These are phyloP conservation scores for Acipenser oxyrinchus DNA, from an alignment of 2,797 vertebrate genomes.

Conservation along the genomic window DNA sequence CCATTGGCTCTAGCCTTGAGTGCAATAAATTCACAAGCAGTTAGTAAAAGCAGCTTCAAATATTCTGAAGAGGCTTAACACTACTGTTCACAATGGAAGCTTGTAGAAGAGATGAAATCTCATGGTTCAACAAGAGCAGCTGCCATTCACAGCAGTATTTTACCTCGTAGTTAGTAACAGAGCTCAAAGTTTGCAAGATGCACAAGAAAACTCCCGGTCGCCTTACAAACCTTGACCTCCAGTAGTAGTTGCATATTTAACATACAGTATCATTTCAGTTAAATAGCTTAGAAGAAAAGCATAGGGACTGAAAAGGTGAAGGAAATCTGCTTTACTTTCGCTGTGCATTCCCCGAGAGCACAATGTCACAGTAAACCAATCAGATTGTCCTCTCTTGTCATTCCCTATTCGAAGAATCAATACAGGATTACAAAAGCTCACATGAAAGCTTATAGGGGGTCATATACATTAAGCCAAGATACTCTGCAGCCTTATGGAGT, in stretches of 20 bases:
- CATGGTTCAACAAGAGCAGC: constrained; percentile 65
- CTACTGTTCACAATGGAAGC: constrained; percentile 93
- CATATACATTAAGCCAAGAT: constrained; percentile 82
- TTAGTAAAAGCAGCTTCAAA: constrained; percentile 45
- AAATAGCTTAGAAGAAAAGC: constrained; percentile 66
- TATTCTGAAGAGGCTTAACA: constrained; percentile 73
- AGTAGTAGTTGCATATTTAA: constrained; percentile 48
- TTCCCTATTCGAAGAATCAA: constrained; percentile 72
- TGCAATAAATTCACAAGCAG: constrained; percentile 72
- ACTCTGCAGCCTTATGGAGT: constrained; percentile 99
- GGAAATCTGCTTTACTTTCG: constrained; percentile 81
- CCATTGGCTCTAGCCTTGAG: constrained; percentile 98
- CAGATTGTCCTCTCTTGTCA: constrained; percentile 84
- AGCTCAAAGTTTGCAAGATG: constrained; percentile 93
- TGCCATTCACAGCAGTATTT: constrained; percentile 96
- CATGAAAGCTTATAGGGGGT: constrained; percentile 77
- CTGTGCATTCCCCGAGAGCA: constrained; percentile 64
- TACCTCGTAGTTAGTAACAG: constrained; percentile 84
- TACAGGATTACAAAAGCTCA: constrained; percentile 64
- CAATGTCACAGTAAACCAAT: constrained; percentile 82
- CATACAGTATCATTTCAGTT: constrained; percentile 55
- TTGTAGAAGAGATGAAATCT: constrained; percentile 59
- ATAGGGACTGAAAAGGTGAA: constrained; percentile 85
- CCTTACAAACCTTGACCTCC: constrained; percentile 86
- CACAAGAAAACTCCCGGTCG: constrained; percentile 79